phyloP scores from a whole-genome alignment of 2,888 invertebrate species.

The Lumbricus terrestris region DNA sequence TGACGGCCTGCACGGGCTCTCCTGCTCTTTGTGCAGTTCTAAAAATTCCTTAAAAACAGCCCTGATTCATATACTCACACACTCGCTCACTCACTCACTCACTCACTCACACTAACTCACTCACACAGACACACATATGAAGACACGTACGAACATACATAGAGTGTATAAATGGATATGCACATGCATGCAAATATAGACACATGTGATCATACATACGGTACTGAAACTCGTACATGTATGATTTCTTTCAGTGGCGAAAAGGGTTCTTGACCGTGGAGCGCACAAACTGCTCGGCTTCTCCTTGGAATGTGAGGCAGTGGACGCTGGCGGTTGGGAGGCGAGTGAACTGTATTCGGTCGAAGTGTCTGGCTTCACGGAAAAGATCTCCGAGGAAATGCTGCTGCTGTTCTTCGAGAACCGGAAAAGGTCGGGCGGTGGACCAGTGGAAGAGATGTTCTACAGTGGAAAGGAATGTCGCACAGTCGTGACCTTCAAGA shows the following conservation, averaged over 20 bases:
- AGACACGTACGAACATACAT: too few species aligned
- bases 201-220: too few species aligned
- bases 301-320: background rate
- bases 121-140: too few species aligned
- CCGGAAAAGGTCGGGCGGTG: conserved; percentile 27
- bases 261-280: background rate
- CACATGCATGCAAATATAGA: too few species aligned
- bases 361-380: background rate
- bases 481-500: conserved; percentile 11
- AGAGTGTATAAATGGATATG: too few species aligned
- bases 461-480: background rate
- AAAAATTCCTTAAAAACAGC: too few species aligned
- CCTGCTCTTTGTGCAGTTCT: too few species aligned
- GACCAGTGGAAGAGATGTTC: conserved; percentile 8
- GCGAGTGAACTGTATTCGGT: background rate
- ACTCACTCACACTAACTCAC: too few species aligned
- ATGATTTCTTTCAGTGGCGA: background rate
- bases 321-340: background rate
- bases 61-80: too few species aligned
- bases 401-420: conserved; percentile 31
- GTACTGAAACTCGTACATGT: background rate
- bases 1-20: too few species aligned
- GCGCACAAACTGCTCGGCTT: background rate
- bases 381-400: conserved; percentile 16
- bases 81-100: too few species aligned